These are phyloP conservation scores for Stegodyphus mimosarum DNA, from an alignment of 1,140 invertebrate genomes.

Conservation along the genomic window DNA sequence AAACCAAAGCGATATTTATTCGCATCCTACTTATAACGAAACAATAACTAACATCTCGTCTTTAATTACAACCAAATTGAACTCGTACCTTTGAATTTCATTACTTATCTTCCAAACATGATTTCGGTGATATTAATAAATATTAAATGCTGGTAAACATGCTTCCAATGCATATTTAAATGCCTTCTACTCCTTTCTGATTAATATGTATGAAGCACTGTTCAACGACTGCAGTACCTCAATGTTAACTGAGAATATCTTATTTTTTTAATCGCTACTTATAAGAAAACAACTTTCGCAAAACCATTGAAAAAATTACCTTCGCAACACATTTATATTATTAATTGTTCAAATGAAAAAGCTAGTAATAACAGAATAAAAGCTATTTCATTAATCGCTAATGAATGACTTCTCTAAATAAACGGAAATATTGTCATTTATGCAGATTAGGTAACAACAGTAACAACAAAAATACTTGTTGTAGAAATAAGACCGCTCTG, in stretches of 20 bases:
- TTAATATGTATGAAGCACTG: no score
- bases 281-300: no score
- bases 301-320: slow-evolving; percentile 14
- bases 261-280: no score
- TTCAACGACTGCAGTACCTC: no score
- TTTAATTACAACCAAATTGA: no score
- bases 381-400: slow-evolving; percentile 33
- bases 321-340: slow-evolving; percentile 24
- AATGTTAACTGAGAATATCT: no score
- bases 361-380: neutral
- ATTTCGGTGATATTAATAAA: neutral
- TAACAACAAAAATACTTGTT: neutral
- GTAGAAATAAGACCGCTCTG: neutral
- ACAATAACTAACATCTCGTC: no score
- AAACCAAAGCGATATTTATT: no score
- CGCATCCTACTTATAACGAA: no score
- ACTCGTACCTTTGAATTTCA: no score
- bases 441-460: slow-evolving; percentile 18
- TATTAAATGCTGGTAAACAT: neutral
- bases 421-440: slow-evolving; percentile 4
- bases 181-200: no score
- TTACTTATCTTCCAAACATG: neutral
- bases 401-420: slow-evolving; percentile 38
- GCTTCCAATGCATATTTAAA: no score
- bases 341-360: slow-evolving; percentile 33